phyloP scores from a whole-genome alignment of 2,797 vertebrate species.

The Galagoides demidoff region DNA sequence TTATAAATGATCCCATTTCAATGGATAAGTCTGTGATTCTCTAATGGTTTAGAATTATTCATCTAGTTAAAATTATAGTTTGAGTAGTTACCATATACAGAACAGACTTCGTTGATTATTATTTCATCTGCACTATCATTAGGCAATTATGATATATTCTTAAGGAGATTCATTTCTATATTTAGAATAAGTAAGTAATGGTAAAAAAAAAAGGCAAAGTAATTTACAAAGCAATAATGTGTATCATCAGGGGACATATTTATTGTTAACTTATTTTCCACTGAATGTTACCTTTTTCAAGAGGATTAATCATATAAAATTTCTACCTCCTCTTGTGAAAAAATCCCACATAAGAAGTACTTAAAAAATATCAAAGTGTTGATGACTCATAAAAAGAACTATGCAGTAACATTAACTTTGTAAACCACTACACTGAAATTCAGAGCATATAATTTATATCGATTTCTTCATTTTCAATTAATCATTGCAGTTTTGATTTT shows the following conservation, averaged over 20 bases:
- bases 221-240: slow-evolving; percentile 19
- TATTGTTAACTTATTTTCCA: neutral
- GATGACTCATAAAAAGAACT: neutral
- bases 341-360: neutral
- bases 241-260: neutral
- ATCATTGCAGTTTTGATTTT: neutral
- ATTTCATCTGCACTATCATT: neutral
- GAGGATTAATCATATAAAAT: neutral
- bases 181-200: neutral
- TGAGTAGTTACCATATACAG: neutral
- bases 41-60: neutral
- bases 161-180: neutral
- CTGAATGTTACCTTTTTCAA: neutral
- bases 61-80: neutral
- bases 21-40: neutral
- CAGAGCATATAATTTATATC: neutral
- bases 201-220: neutral
- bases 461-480: neutral
- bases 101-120: neutral
- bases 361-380: neutral
- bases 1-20: neutral
- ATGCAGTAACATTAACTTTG: neutral
- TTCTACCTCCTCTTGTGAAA: neutral
- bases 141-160: neutral
- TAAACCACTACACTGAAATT: neutral